Conservation (phyloP, 2,113 vertebrate species). For the Siniperca knerii region DNA sequence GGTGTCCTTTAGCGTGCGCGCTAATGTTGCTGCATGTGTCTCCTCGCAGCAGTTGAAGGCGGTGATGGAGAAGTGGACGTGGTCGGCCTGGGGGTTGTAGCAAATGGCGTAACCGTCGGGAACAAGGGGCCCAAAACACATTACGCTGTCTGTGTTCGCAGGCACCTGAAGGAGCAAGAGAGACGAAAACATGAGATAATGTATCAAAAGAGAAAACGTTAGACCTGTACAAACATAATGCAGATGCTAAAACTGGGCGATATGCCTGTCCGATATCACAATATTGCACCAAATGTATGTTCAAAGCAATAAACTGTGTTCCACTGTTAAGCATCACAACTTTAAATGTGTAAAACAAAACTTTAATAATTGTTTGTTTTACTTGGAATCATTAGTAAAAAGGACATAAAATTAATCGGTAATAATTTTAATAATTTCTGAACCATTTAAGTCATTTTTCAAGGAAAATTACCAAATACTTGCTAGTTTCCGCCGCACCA, state of each 20-base stretch:
- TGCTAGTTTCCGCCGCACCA: not conserved
- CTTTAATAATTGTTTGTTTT: not conserved
- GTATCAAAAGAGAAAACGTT: not conserved
- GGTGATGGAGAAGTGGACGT: conserved; percentile 86
- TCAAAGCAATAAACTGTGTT: not conserved
- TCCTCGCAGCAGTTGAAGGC: conserved; percentile 91
- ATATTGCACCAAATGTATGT: not conserved
- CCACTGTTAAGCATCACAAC: not conserved
- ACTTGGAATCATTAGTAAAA: not conserved
- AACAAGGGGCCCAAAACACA: conserved; percentile 89
- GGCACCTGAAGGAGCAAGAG: conserved; percentile 79
- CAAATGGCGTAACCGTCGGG: conserved; percentile 89
- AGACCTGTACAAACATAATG: not conserved
- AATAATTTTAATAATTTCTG: not conserved
- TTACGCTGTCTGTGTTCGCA: conserved; percentile 87
- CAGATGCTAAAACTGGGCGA: not conserved
- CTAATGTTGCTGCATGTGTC: conserved; percentile 85
- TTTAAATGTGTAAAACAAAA: not conserved
- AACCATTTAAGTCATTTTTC: not conserved
- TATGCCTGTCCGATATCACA: not conserved
- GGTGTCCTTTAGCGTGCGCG: conserved; percentile 78
- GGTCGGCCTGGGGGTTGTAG: conserved; percentile 87
- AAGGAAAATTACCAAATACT: not conserved
- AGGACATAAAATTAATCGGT: not conserved
- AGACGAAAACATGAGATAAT: not conserved